Base-by-base conservation (phyloP, 2,888 invertebrate genomes). In the Tenthredo livida region DNA sequence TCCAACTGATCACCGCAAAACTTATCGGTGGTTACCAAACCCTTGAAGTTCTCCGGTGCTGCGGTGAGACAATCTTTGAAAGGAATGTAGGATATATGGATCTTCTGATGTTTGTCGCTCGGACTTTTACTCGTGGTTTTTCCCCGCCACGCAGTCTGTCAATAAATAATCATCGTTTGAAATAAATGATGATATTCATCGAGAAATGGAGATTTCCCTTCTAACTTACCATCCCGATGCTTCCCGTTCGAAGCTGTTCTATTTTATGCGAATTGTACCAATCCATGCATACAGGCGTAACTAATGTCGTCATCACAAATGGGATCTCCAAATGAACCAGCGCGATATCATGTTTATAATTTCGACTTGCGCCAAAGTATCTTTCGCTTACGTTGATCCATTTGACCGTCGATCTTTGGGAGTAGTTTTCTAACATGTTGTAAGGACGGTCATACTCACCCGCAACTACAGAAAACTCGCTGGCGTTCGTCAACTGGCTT, bases 381-480 rank as follows among this genome's bases (percentile, higher is more conserved):
- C 88, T 86, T 15, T 83, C 84, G 2, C 87, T 84, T 6, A 87
- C 61, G n/a, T 61, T 67, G 47, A 91, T 86, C 37, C 82, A 84
- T 54, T 87, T 84, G 50, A 88, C 85, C 43, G 75, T 72, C 12
- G 88, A 86, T 67, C 88, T 88, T 72, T 89, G 87, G 12, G 61
- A 86, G 84, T 88, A 88, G 80, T 87, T 77, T 78, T 89, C 89
- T 0, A 84, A 67, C 21, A 75, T 40, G 50, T 87, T 67, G 90
- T 89, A 91, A 85, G 87, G 88, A 33, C 90, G 88, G 85, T 88
- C 87, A 73, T 88, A 89, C 82, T 91, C 90, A 15, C 89, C 91
- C 33, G 33, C 33, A 4, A 33, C 33, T 33, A 33, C 33, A 2
- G 33, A 33, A 4, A 33, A 33, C 33, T 86, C 72, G 17, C 89